Conservation (phyloP, 1,140 invertebrate species). For the Macrobrachium rosenbergii region DNA sequence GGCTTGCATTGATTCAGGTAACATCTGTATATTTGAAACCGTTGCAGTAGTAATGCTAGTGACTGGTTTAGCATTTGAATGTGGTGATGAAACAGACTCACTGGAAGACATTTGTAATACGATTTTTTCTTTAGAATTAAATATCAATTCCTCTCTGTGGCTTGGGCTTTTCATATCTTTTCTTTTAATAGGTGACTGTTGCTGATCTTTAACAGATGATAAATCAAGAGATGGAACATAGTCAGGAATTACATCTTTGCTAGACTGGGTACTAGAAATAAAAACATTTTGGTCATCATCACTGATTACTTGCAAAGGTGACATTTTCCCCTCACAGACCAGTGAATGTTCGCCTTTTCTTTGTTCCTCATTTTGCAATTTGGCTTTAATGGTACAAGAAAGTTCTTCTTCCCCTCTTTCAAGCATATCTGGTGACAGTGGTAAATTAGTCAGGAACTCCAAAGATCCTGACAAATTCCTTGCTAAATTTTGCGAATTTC, state of each 20-base stretch:
- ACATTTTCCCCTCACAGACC: conserved; percentile 10
- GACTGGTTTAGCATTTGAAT: no score
- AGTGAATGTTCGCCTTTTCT: neutral
- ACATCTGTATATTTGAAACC: no score
- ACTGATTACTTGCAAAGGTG: neutral
- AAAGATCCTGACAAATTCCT: conserved; percentile 41
- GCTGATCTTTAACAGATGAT: conserved; percentile 1
- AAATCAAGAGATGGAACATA: conserved; percentile 33
- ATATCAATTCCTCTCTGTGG: no score
- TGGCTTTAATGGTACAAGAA: no score
- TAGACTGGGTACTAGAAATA: neutral
- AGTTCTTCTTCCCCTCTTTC: neutral
- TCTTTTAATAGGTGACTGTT: neutral
- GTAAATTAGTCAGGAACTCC: conserved; percentile 31
- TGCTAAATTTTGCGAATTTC: neutral
- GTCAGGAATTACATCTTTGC: conserved; percentile 21
- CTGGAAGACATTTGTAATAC: no score
- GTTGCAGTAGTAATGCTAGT: no score
- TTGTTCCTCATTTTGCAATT: neutral
- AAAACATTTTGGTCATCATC: neutral
- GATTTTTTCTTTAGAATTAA: no score
- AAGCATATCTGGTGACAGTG: conserved; percentile 20
- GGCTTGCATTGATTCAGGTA: no score
- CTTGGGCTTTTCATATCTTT: no score
- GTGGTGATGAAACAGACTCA: no score